phyloP scores from a whole-genome alignment of 1,140 invertebrate species.

The Trichomalopsis sarcophagae region DNA sequence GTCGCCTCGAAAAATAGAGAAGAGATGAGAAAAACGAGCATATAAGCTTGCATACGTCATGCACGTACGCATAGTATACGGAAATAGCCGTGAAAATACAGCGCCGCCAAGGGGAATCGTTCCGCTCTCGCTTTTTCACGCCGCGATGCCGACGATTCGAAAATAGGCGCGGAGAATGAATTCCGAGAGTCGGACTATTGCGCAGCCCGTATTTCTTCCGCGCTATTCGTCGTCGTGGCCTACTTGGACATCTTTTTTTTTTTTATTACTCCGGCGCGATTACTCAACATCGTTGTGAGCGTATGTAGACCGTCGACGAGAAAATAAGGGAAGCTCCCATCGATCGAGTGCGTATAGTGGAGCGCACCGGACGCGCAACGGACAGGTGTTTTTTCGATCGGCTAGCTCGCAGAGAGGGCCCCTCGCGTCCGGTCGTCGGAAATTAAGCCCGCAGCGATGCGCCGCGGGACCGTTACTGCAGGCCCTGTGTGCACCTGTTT shows the following conservation, averaged over 20 bases:
- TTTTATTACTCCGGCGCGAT: neutral
- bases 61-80: no score
- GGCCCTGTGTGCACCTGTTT: neutral
- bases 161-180: neutral
- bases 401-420: neutral
- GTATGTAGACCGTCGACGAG: neutral
- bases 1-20: neutral
- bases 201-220: no score
- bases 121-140: neutral
- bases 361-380: neutral
- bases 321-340: neutral
- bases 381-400: slow-evolving; percentile 44
- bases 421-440: neutral
- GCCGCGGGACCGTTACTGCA: neutral
- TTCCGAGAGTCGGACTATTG: no score
- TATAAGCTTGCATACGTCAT: neutral
- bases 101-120: neutral
- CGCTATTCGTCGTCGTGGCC: no score
- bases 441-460: neutral
- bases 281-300: neutral
- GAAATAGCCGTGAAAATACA: no score
- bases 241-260: neutral
- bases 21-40: neutral
- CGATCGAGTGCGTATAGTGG: neutral
- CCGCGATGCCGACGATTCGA: neutral